A percentile compares a stretch with the other conserved stretches of the same genome.
Evolutionary conservation across 2,797 vertebrate genomes (phyloP).

Genomic region (Tapera naevia): DNA sequence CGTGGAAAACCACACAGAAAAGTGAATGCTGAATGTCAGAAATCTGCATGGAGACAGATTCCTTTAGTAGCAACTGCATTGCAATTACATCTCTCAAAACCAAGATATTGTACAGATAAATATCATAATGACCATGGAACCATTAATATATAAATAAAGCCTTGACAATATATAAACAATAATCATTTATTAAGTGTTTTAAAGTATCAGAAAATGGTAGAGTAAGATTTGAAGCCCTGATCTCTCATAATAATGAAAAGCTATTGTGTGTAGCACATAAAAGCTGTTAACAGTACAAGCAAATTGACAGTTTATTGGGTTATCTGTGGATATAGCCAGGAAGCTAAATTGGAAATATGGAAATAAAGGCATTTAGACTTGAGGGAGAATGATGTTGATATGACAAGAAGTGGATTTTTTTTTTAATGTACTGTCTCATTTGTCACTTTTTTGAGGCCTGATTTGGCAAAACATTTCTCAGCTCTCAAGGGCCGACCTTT

Average conservation of each 20-base stretch:
- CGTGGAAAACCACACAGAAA: neutral
- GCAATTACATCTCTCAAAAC: neutral
- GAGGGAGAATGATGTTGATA: neutral
- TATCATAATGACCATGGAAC: neutral
- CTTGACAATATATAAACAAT: neutral
- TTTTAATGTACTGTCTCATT: slow-evolving; percentile 1
- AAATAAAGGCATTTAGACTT: slow-evolving; percentile 34
- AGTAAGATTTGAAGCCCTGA: neutral
- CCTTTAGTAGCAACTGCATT: neutral
- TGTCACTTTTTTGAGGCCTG: neutral
- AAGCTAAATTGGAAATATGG: slow-evolving; percentile 33
- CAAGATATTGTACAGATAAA: neutral
- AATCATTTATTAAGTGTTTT: neutral
- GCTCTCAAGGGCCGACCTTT: slow-evolving; percentile 2
- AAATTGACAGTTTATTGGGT: neutral
- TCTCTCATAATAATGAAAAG: slow-evolving; percentile 5
- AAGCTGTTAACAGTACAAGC: neutral
- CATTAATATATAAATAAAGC: neutral
- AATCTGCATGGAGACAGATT: neutral
- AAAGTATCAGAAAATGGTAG: neutral
- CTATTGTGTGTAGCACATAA: neutral
- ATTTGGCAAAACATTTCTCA: neutral
- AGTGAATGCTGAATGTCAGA: neutral
- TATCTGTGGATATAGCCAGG: neutral
- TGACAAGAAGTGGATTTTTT: neutral